Evolutionary conservation across 2,113 vertebrate genomes (phyloP), one percentile per base, ranked within the genome.

Genomic region (Rhinolophus ferrumequinum): DNA sequence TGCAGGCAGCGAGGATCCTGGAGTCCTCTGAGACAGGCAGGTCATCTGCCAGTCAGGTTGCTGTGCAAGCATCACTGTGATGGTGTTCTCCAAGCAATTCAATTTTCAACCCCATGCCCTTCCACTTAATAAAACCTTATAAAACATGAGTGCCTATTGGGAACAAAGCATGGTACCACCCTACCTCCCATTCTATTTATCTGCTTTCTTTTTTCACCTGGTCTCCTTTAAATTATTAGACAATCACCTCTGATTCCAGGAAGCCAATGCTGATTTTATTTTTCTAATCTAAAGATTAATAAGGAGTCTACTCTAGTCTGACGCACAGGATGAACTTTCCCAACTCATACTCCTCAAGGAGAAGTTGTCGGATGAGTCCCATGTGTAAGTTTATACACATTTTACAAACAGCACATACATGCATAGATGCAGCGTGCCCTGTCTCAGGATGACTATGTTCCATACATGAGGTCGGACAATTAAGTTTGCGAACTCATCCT

Each of bases 341-440:
- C 44, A 89, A 75, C 22, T 66, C n/a, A 26, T 86, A 38, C 52
- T 92, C 73, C 70, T 95, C 13, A 66, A 95, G 47, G 79, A 81
- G 64, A 47, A 75, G 56, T 13, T 62, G 18, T 44, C 44, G 56
- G 22, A 13, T 64, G 50, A 52, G 50, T 88, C 38, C 44, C 1
- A 0, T 24, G 28, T 38, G 9, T 54, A 69, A 54, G n/a, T 60
- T 85, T 81, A 54, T 35, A 54, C 18, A 14, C 6, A 16, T 64
- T 54, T 79, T 73, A 50, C 30, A 84, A 82, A 66, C 5, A 18
- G 56, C 35, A 8, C 50, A 30, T 28, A 14, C n/a, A 33, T 12
- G 50, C 50, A 14, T 3, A 35, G 79, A 54, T 13, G 19, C 15
- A 30, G 18, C 4, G 12, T 30, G 28, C 50, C 38, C 33, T 47